Percentiles rank a stretch among this genome's conserved stretches.
These are phyloP conservation scores for Galeopsomyia nigrocyanea DNA, from an alignment of 2,888 invertebrate genomes.

Conservation along the genomic window DNA sequence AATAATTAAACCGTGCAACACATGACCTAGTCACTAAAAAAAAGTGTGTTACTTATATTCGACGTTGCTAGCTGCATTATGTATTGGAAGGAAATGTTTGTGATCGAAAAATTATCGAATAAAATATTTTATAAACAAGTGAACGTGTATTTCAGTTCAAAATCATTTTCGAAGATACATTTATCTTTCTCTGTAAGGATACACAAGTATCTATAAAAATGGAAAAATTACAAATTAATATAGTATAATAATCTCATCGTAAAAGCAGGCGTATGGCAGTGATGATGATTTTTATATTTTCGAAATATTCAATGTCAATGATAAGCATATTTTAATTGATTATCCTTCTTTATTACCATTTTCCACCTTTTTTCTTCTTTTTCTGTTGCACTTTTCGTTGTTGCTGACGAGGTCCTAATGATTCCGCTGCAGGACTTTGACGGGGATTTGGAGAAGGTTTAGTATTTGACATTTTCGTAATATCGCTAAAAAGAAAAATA, in stretches of 20 bases:
- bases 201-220: slow-evolving; percentile 32
- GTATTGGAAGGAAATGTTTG: slow-evolving; percentile 31
- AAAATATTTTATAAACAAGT: slow-evolving; percentile 60
- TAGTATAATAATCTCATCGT: slow-evolving; percentile 1
- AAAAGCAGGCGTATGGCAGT: slow-evolving; percentile 33
- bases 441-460: slow-evolving; percentile 71
- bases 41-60: slow-evolving; percentile 63
- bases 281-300: slow-evolving; percentile 8
- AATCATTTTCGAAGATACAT: slow-evolving; percentile 39
- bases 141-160: slow-evolving; percentile 45
- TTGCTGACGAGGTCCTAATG: slow-evolving; percentile 78
- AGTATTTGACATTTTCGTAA: slow-evolving; percentile 68
- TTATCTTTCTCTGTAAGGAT: slow-evolving; percentile 42
- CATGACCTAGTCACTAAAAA: slow-evolving; percentile 64
- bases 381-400: slow-evolving; percentile 80
- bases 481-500: slow-evolving; percentile 66
- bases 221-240: slow-evolving; percentile 22
- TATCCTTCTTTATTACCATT: slow-evolving; percentile 63
- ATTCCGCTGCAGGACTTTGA: slow-evolving; percentile 72
- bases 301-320: slow-evolving; percentile 15
- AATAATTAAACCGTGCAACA: slow-evolving; percentile 59
- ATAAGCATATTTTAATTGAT: slow-evolving; percentile 5
- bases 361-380: slow-evolving; percentile 79
- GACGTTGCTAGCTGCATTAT: slow-evolving; percentile 56
- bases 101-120: slow-evolving; percentile 49